Base-by-base conservation (phyloP, 2,888 invertebrate genomes). In the Thera obeliscata region DNA sequence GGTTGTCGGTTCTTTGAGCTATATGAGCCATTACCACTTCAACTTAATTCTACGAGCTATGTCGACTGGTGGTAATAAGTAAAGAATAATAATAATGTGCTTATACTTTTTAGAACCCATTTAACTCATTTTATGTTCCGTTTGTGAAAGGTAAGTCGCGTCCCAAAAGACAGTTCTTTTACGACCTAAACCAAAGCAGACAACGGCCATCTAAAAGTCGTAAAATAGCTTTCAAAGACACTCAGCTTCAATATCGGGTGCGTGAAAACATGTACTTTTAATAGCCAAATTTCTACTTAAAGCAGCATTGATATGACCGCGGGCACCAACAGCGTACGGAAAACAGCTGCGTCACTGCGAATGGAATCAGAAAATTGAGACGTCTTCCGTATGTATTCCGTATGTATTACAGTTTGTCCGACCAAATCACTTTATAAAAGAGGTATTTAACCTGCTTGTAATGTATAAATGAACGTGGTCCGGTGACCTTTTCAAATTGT, bases 201-300 rank as follows among this genome's bases (percentile, higher is more conserved):
- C 86, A 87, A 87, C 85, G 85, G 83, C 86, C 82, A 90, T 92
- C 91, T 89, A 89, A 89, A 90, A 88, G 88, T 81, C 81, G 89
- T 91, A 91, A 91, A 91, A 88, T 77, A 72, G 83, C 81, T 85
- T 89, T 89, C 87, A 84, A 85, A 87, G 78, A 81, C 80, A 85
- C 81, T 85, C 78, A 79, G 76, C 77, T 78, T 80, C 79, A 85
- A 83, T 86, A 85, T 87, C 84, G 79, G 82, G 80, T 87, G 86
- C 86, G 89, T 89, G 85, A 87, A 89, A 90, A 88, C 88, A 89
- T 90, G 84, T 87, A 82, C 71, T 82, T 87, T 90, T 91, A 90
- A 91, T 90, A 83, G 85, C 74, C 79, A 76, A 85, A 86, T 84
- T 86, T 86, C 84, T 84, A 78, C 74, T 70, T 58, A 66, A 64